These are phyloP conservation scores for Empidonax traillii DNA, from an alignment of 2,113 vertebrate species.

Conservation along the genomic window DNA sequence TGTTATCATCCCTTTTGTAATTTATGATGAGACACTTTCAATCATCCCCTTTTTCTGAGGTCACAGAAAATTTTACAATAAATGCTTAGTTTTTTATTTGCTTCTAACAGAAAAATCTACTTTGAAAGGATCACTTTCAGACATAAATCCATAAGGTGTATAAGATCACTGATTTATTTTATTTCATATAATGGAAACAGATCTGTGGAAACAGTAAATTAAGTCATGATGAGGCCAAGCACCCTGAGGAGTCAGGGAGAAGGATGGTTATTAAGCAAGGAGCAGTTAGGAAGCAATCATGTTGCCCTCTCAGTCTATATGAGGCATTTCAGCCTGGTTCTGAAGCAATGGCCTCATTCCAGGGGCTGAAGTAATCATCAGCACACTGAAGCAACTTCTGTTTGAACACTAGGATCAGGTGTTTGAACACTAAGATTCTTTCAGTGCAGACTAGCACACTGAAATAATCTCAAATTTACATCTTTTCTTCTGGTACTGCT, in stretches of 20 bases:
- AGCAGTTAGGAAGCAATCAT: conserved; percentile 38
- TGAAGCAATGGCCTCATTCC: neutral
- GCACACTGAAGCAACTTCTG: neutral
- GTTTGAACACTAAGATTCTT: neutral
- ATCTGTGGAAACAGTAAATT: conserved; percentile 30
- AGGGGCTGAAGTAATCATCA: neutral
- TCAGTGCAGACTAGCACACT: neutral
- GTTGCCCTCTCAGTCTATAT: neutral
- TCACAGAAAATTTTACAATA: neutral
- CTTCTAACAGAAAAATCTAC: neutral
- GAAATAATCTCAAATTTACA: neutral
- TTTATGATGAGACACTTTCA: conserved; percentile 33
- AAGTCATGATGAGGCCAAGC: conserved; percentile 20
- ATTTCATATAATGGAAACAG: conserved; percentile 5
- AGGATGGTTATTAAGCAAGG: conserved; percentile 5
- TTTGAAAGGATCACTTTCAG: neutral
- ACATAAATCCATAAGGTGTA: neutral
- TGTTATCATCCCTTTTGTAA: conserved; percentile 18
- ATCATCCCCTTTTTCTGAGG: neutral
- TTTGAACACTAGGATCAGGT: neutral
- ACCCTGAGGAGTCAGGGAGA: neutral
- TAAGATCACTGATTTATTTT: conserved; percentile 5
- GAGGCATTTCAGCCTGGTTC: neutral
- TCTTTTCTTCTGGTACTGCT: neutral
- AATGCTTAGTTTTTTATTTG: neutral